phyloP scores from a whole-genome alignment of 2,888 invertebrate genomes.

The Sesamia inferens region DNA sequence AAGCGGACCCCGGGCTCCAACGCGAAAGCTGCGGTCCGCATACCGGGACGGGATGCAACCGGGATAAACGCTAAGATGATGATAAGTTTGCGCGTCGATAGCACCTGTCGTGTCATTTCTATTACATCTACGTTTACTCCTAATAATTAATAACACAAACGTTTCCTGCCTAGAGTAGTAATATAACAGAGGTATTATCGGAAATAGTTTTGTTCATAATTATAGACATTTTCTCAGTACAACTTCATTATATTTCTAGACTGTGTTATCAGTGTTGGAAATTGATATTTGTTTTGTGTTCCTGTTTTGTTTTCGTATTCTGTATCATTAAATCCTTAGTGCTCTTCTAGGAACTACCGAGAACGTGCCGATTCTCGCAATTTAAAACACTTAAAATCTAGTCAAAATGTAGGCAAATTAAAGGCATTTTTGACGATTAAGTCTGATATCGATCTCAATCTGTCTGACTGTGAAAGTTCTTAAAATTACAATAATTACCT shows the following conservation, averaged over 20 bases:
- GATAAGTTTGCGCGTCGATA: background rate
- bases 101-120: background rate
- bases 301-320: slow-evolving; percentile 8
- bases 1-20: no score
- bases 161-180: slow-evolving; percentile 34
- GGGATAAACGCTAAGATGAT: no score
- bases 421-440: no score
- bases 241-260: background rate
- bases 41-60: no score
- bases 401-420: no score
- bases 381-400: no score
- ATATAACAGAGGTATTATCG: slow-evolving; percentile 33
- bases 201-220: slow-evolving; percentile 50
- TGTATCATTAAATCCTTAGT: background rate
- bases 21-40: no score
- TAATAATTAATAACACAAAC: slow-evolving; percentile 32
- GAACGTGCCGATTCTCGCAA: no score
- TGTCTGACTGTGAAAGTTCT: no score
- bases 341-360: no score
- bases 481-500: no score
- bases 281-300: slow-evolving; percentile 17
- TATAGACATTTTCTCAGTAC: slow-evolving; percentile 14
- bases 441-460: no score
- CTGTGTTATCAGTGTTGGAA: slow-evolving; percentile 1
- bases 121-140: slow-evolving; percentile 12